Evolutionary conservation across 1,140 invertebrate genomes (phyloP), one percentile per base, ranked within the genome.

Genomic region (Dreissena rostriformis): DNA sequence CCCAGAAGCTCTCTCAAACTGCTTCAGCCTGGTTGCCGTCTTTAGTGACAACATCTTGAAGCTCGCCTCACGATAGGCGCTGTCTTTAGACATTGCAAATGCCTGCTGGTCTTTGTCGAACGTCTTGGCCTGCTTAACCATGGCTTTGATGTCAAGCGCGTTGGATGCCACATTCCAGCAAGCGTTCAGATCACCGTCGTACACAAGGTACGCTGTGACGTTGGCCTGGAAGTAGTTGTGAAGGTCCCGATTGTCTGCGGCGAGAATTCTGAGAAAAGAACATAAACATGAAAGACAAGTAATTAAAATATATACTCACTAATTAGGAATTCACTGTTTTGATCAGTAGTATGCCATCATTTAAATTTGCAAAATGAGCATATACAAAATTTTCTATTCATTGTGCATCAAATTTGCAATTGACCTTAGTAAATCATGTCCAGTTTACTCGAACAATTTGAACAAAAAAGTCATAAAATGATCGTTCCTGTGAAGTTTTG

Each of bases 111-210:
- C 12, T 61, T 61, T 61, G 22, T 61, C 57, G 6, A 61, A n/a
- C 17, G 6, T 61, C 57, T 61, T 61, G 17, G 57, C 57, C 17
- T n/a, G 22, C 22, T 24, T 22, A 19, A 11, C 15, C 65, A 79
- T 14, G 14, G 12, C 12, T 10, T 24, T 0, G 22, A 70, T 49
- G n/a, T 79, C 66, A 17, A 79, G 17, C n/a, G 11, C 29, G 51
- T 70, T 55, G 49, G 57, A n/a, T n/a, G 57, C 57, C 6, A 19
- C 49, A 19, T 29, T 26, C 49, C 77, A 79, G 39, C 66, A 70
- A 17, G n/a, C 52, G 29, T 79, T 79, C 11, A 79, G 66, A 22
- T 79, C 77, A 19, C 68, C 77, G 39, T 79, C 77, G 70, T 68
- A 79, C 12, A 55, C 49, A 79, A 79, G 68, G 14, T 53, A 53